phyloP scores from a whole-genome alignment of 2,113 vertebrate species.

The Pachypanchax playfairii region DNA sequence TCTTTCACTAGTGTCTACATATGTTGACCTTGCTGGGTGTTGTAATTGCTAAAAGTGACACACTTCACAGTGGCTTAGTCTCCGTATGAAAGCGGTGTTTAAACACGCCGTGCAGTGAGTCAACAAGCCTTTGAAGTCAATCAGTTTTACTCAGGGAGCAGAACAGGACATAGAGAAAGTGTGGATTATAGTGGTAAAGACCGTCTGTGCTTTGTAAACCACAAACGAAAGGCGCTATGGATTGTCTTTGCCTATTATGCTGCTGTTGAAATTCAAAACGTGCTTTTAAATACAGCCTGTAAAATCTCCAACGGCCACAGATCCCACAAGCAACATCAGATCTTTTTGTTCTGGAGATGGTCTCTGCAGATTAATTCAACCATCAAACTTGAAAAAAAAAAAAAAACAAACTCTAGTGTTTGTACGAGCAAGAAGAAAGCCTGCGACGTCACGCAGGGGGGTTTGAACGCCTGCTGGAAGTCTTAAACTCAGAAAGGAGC shows the following conservation, averaged over 20 bases:
- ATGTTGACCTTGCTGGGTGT: constrained; percentile 50
- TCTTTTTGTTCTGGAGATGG: constrained; percentile 76
- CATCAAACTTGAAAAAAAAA: constrained; percentile 73
- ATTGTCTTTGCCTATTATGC: constrained; percentile 62
- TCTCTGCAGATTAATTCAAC: constrained; percentile 80
- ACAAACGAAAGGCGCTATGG: constrained; percentile 46
- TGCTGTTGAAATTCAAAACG: constrained; percentile 69
- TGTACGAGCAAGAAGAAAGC: constrained; percentile 64
- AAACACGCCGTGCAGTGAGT: constrained; percentile 26
- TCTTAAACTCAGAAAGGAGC: constrained; percentile 71
- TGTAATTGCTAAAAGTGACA: constrained; percentile 39
- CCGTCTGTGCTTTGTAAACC: constrained; percentile 42
- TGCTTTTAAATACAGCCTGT: constrained; percentile 66
- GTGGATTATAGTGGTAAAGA: constrained; percentile 9
- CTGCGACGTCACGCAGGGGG: constrained; percentile 59
- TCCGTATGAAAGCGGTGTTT: constrained; percentile 36
- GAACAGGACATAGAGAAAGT: constrained; percentile 46
- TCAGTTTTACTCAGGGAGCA: constrained; percentile 29
- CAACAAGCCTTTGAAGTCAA: constrained; percentile 30
- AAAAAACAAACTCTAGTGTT: constrained; percentile 38
- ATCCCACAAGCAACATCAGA: constrained; percentile 76
- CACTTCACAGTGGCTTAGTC: constrained; percentile 50
- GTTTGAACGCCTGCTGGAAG: constrained; percentile 71
- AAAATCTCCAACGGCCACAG: constrained; percentile 68
- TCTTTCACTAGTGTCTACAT: constrained; percentile 45